phyloP scores from a whole-genome alignment of 53 echinoderm and acorn worm genomes.

The Holothuria leucospilota region DNA sequence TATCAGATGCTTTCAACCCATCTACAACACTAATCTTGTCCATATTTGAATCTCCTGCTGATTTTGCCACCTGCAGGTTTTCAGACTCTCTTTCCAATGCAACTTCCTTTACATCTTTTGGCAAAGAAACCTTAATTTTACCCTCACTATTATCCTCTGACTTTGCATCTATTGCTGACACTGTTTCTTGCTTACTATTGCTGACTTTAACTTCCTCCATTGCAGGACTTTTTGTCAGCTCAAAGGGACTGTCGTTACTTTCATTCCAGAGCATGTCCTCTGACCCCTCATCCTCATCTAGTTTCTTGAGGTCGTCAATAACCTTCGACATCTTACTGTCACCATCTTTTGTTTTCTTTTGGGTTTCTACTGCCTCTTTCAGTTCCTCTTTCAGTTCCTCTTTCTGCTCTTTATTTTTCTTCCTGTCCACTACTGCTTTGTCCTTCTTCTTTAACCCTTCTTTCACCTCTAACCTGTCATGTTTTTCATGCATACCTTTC shows the following conservation, averaged over 20 bases:
- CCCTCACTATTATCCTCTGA: too few species aligned
- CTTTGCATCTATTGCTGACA: too few species aligned
- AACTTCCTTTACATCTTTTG: too few species aligned
- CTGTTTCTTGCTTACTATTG: background rate
- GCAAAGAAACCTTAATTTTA: too few species aligned
- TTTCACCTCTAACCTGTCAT: too few species aligned
- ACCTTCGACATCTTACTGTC: background rate
- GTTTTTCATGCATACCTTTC: background rate
- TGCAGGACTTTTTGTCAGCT: slow-evolving; percentile 14
- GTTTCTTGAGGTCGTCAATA: slow-evolving; percentile 3
- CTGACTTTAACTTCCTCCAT: background rate
- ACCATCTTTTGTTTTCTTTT: background rate
- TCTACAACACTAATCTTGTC: too few species aligned
- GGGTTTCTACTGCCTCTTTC: background rate
- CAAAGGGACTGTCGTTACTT: slow-evolving; percentile 20
- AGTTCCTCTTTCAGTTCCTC: background rate
- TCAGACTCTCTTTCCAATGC: too few species aligned
- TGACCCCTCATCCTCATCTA: slow-evolving; percentile 16
- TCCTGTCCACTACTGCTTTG: background rate
- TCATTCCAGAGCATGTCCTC: slow-evolving; percentile 30
- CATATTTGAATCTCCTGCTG: too few species aligned
- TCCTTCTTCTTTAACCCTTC: background rate
- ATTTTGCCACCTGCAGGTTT: too few species aligned
- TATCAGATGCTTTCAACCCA: too few species aligned
- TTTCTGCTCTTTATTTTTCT: background rate